Evolutionary conservation across 1,140 invertebrate genomes (phyloP), one percentile per base, ranked within the genome.

Genomic region (Ceratina australensis): DNA sequence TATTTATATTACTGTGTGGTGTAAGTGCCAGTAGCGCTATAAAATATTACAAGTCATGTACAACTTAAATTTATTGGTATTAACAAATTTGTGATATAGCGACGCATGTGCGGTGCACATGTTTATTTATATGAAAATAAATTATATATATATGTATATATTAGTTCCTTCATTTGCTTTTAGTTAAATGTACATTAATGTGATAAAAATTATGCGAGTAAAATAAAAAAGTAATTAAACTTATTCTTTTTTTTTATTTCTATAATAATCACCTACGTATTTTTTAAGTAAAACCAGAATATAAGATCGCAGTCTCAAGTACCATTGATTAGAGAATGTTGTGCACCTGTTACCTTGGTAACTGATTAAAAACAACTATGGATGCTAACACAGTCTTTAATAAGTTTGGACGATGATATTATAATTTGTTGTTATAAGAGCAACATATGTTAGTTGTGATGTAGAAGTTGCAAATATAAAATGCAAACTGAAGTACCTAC

Each of bases 401-500:
- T 71, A 68, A 76, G 59, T 63, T 73, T 63, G 78, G 59, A 74
- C 28, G 82, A 69, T 60, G 61, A 26, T 52, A 12, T n/a, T 28
- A 77, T 77, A 61, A 71, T 63, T 84, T 75, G 24, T 57, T 52
- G 20, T 52, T 83, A 50, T 67, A 57, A 71, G 67, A 22, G 63
- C 75, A 42, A 5, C 33, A 42, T 54, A 77, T 77, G 68, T 12
- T 72, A 64, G 61, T 82, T 78, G 72, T 78, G 57, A 78, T 65
- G 72, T 42, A 64, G 77, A 68, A 67, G 79, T 57, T 72, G 72
- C 49, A 61, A 75, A 79, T 74, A 82, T 82, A 92, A 89, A 86
- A 92, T 92, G 90, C 90, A 92, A 92, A 91, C 88, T 81, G 90
- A 91, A 82, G 81, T 90, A 72, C 87, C 91, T 60, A 86, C 86